Base-by-base conservation (phyloP, 2,888 invertebrate genomes). In the Oligia strigilis region DNA sequence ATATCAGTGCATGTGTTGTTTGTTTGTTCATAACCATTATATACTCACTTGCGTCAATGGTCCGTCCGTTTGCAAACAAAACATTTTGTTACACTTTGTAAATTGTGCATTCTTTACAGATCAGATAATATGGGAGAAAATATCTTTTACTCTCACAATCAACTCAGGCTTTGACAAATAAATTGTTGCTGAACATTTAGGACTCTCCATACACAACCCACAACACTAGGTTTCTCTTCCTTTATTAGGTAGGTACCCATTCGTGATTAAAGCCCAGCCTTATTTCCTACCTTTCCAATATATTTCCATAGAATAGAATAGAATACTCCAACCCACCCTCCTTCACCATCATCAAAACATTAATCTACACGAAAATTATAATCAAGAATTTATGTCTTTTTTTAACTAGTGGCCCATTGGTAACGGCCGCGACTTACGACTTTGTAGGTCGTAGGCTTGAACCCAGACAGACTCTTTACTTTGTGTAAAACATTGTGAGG, bases 31-130 rank as follows among this genome's bases (percentile, higher is more conserved):
- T 78, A 87, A 84, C 75, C 84, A 87, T 75, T 78, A 84, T 77
- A 88, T 84, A 89, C 88, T 87, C 77, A 89, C 90, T 81, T 76
- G 85, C 91, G 91, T 91, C 91, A 91, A 58, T 76, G 77, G 55
- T 87, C 84, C 88, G 85, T 77, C 82, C 83, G 86, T 87, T 78
- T 77, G 86, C 60, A 83, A 87, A 89, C 86, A 88, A 89, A 87
- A 67, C 70, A 77, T 67, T 77, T 75, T 80, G 80, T 87, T 88
- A 78, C 49, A 87, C 85, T 78, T 87, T 86, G 78, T 87, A 75
- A 49, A 29, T 23, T 64, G 46, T 36, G 36, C 66, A 75, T 86
- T 75, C 49, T 72, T 66, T 17, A 67, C 60, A 60, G 58, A 75
- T 75, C 70, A 78, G 69, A 78, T 78, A 74, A 65, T 67, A 43